phyloP scores from a whole-genome alignment of 1,140 invertebrate genomes.

The Drosophila biarmipes region DNA sequence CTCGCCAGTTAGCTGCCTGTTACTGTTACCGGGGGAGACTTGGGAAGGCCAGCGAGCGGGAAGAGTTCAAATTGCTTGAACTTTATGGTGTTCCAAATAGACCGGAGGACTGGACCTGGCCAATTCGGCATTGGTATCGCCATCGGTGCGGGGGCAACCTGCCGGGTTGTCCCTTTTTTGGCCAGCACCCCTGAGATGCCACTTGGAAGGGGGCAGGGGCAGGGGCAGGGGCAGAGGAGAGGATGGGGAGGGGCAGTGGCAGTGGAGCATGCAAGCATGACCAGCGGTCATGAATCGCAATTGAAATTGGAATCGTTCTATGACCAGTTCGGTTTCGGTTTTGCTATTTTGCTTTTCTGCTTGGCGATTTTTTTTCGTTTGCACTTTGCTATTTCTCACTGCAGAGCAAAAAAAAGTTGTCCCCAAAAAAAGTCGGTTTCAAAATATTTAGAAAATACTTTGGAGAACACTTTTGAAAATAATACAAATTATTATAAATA shows the following conservation, averaged over 20 bases:
- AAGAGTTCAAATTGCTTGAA: constrained; percentile 79
- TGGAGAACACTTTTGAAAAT: too few species aligned
- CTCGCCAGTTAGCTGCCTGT: constrained; percentile 65
- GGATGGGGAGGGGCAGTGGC: constrained; percentile 10
- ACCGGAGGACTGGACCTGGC: constrained; percentile 50
- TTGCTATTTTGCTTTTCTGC: constrained; percentile 19
- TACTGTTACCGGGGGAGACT: constrained; percentile 40
- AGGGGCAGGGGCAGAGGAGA: constrained; percentile 24
- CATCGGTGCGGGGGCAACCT: constrained; percentile 6
- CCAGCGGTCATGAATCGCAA: constrained; percentile 60
- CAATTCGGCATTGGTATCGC: constrained; percentile 9
- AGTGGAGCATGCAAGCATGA: constrained; percentile 54
- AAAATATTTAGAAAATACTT: too few species aligned
- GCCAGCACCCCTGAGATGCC: not conserved
- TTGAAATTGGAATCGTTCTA: constrained; percentile 62
- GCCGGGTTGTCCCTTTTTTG: constrained; percentile 74
- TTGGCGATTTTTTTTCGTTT: not conserved
- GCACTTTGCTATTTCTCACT: constrained; percentile 5
- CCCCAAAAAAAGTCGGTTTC: too few species aligned
- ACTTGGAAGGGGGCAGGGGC: not conserved
- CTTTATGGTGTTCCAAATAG: constrained; percentile 80
- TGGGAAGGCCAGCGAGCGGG: constrained; percentile 15
- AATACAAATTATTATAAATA: too few species aligned
- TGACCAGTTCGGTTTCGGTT: constrained; percentile 50
- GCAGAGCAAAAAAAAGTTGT: not conserved